Evolutionary conservation across 2,113 vertebrate genomes (phyloP).

Genomic region (Poeciliopsis prolifica): DNA sequence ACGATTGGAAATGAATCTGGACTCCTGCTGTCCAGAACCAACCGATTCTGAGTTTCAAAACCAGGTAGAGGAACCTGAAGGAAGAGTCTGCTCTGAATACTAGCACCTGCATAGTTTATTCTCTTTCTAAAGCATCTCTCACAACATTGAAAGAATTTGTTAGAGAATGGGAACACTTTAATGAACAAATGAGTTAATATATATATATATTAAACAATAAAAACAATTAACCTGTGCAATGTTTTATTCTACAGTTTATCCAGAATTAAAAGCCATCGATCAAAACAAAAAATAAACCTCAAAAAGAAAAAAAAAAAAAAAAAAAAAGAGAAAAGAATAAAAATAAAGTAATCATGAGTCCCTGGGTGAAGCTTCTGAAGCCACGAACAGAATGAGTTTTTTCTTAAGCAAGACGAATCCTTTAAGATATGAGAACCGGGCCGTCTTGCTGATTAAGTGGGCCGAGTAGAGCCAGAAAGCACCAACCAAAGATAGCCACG

Average conservation of each 20-base stretch:
- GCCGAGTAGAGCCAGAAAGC: constrained; percentile 54
- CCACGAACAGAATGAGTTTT: constrained; percentile 31
- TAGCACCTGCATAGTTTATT: constrained; percentile 77
- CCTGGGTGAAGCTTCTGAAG: constrained; percentile 57
- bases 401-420: constrained; percentile 32
- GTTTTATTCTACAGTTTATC: constrained; percentile 73
- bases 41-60: too few relatives aligned
- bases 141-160: constrained; percentile 62
- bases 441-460: constrained; percentile 44
- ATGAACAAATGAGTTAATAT: constrained; percentile 56
- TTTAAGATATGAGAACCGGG: constrained; percentile 16
- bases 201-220: constrained; percentile 67
- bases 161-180: constrained; percentile 59
- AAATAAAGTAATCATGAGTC: constrained; percentile 28
- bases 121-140: constrained; percentile 61
- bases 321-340: constrained; percentile 9
- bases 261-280: constrained; percentile 67
- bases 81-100: constrained; percentile 38
- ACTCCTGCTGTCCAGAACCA: too few relatives aligned
- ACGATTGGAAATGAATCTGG: background rate
- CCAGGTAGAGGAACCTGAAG: constrained; percentile 12
- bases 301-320: constrained; percentile 35
- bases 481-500: constrained; percentile 52
- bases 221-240: constrained; percentile 67
- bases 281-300: constrained; percentile 36